A percentile compares a stretch with the other conserved stretches of the same genome.
Evolutionary conservation across 2,113 vertebrate genomes (phyloP).

Genomic region (Osmerus eperlanus): DNA sequence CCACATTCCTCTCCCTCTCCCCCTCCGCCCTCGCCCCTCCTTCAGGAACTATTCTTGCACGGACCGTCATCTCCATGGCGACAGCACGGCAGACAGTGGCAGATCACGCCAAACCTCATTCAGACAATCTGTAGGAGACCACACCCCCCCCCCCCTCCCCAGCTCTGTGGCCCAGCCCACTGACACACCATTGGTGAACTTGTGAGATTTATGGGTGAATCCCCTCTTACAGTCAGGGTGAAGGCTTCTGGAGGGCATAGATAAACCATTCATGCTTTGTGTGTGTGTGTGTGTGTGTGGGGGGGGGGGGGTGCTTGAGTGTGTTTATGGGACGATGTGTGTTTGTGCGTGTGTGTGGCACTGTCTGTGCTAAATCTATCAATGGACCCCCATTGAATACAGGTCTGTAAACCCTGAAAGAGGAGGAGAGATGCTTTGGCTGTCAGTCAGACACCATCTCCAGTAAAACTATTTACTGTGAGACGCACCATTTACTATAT

Average conservation of each 20-base stretch:
- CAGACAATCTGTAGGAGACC: constrained; percentile 21
- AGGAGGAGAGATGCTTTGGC: constrained; percentile 5
- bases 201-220: not conserved
- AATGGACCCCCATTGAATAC: constrained; percentile 17
- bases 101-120: constrained; percentile 24
- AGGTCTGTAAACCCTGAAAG: constrained; percentile 5
- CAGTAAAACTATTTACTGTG: not conserved
- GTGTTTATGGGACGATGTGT: not conserved
- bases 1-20: not conserved
- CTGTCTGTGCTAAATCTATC: not conserved
- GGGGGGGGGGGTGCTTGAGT: too few relatives aligned
- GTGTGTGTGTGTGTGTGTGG: not conserved
- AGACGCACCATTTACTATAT: constrained; percentile 37
- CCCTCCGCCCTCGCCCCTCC: not conserved
- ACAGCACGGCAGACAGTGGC: constrained; percentile 19
- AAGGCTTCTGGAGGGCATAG: not conserved
- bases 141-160: constrained; percentile 5
- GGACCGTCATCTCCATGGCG: constrained; percentile 34
- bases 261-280: not conserved
- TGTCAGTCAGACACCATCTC: not conserved
- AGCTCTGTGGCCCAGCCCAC: not conserved
- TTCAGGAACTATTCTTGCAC: constrained; percentile 22
- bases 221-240: not conserved
- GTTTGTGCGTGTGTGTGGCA: not conserved
- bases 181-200: constrained; percentile 1